phyloP scores from a whole-genome alignment of 1,140 invertebrate species.

The Artemia franciscana region DNA sequence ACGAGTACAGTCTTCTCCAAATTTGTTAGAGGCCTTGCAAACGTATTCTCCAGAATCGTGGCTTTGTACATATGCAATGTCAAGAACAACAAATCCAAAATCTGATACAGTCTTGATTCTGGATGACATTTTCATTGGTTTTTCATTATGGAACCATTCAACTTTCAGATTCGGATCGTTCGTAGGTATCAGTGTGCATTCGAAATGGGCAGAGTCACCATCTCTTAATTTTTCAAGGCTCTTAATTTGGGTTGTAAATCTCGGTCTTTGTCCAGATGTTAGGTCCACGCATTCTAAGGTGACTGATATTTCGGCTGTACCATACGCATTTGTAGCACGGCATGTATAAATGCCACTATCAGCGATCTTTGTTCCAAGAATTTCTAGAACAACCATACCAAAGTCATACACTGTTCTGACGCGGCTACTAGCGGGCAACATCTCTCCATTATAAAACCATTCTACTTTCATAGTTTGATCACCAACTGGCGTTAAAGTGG shows the following conservation, averaged over 20 bases:
- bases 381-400: slow-evolving; percentile 82
- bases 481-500: slow-evolving; percentile 68
- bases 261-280: slow-evolving; percentile 55
- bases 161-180: slow-evolving; percentile 79
- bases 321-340: slow-evolving; percentile 65
- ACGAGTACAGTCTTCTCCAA: slow-evolving; percentile 64
- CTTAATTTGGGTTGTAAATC: slow-evolving; percentile 58
- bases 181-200: slow-evolving; percentile 72
- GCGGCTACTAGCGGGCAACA: slow-evolving; percentile 37
- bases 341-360: slow-evolving; percentile 71
- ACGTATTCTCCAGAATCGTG: slow-evolving; percentile 83
- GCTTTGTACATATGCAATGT: slow-evolving; percentile 76
- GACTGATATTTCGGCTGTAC: slow-evolving; percentile 58
- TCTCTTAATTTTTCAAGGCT: slow-evolving; percentile 64
- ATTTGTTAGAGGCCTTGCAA: slow-evolving; percentile 67
- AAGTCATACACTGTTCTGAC: slow-evolving; percentile 78
- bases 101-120: slow-evolving; percentile 83
- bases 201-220: slow-evolving; percentile 73
- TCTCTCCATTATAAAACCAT: slow-evolving; percentile 87
- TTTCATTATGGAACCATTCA: slow-evolving; percentile 85
- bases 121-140: slow-evolving; percentile 60
- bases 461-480: slow-evolving; percentile 90
- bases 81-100: slow-evolving; percentile 85
- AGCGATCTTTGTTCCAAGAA: slow-evolving; percentile 63
- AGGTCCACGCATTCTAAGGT: slow-evolving; percentile 60